Evolutionary conservation across 1,140 invertebrate genomes (phyloP).

Genomic region (Hylyphantes graminicola): DNA sequence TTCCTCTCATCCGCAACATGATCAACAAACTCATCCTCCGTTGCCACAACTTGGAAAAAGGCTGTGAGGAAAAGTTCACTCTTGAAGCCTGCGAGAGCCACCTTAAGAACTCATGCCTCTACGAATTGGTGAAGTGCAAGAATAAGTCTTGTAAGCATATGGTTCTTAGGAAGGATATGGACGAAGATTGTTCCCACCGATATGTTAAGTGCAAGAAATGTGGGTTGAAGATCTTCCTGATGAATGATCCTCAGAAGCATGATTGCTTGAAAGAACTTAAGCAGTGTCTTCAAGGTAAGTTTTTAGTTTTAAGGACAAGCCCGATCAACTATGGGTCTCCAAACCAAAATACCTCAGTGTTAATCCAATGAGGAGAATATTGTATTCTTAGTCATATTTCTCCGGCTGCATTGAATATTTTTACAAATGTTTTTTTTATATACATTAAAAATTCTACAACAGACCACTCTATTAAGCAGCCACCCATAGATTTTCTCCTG

Average conservation of each 20-base stretch:
- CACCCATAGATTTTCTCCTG: too few species aligned
- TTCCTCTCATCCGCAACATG: slow-evolving; percentile 47
- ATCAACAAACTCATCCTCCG: slow-evolving; percentile 40
- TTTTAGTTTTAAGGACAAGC: neutral
- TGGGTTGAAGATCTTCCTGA: neutral
- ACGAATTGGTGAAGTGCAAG: slow-evolving; percentile 35
- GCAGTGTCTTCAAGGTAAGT: slow-evolving; percentile 28
- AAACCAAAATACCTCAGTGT: too few species aligned
- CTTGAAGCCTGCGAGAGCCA: slow-evolving; percentile 40
- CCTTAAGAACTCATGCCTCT: slow-evolving; percentile 8
- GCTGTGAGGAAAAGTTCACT: slow-evolving; percentile 32
- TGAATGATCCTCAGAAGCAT: slow-evolving; percentile 1
- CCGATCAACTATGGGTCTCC: too few species aligned
- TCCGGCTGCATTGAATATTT: too few species aligned
- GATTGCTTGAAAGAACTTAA: slow-evolving; percentile 40
- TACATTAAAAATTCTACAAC: too few species aligned
- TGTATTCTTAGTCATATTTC: too few species aligned
- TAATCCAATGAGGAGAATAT: too few species aligned
- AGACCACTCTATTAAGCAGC: too few species aligned
- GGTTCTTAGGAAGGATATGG: slow-evolving; percentile 22
- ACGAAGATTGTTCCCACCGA: slow-evolving; percentile 13
- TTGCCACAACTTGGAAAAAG: slow-evolving; percentile 26
- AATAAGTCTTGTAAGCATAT: slow-evolving; percentile 32
- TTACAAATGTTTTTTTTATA: too few species aligned
- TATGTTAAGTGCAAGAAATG: slow-evolving; percentile 7